These are phyloP conservation scores for Trisateles emortualis DNA, from an alignment of 2,888 invertebrate genomes.

Conservation along the genomic window DNA sequence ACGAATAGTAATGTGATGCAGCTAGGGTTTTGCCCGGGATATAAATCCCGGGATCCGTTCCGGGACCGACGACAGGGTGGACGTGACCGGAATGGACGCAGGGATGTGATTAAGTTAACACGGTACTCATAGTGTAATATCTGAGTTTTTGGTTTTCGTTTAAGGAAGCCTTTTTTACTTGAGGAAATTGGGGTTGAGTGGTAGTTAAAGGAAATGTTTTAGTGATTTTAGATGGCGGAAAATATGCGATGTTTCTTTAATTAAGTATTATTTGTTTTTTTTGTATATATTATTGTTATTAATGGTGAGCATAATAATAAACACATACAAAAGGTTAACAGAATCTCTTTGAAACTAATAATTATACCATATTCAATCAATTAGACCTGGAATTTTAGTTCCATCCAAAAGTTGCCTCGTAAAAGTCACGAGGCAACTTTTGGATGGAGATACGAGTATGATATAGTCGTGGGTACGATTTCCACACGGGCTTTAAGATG, in stretches of 20 bases:
- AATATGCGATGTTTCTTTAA: neutral
- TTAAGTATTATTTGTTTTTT: neutral
- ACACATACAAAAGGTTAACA: no score
- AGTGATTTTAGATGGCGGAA: conserved; percentile 8
- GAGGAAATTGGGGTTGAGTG: conserved; percentile 14
- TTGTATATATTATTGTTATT: no score
- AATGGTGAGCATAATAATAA: no score
- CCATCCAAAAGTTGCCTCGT: no score
- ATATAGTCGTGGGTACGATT: no score
- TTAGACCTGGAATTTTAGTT: no score
- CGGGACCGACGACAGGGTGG: conserved; percentile 15
- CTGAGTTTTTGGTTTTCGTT: conserved; percentile 18
- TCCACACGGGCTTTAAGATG: no score
- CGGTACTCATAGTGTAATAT: conserved; percentile 27
- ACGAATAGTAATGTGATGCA: conserved; percentile 47
- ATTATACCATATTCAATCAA: no score
- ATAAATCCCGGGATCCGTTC: conserved; percentile 44
- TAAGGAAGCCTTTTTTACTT: conserved; percentile 23
- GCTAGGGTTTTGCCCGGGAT: conserved; percentile 34
- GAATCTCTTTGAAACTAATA: no score
- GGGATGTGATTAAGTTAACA: conserved; percentile 31
- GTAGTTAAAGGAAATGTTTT: conserved; percentile 10
- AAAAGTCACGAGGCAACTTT: no score
- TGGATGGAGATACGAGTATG: no score
- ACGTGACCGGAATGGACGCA: conserved; percentile 45